A percentile compares a stretch with the other conserved stretches of the same genome.
These are phyloP conservation scores for Endomychus coccineus DNA, from an alignment of 2,888 invertebrate species.

Conservation along the genomic window DNA sequence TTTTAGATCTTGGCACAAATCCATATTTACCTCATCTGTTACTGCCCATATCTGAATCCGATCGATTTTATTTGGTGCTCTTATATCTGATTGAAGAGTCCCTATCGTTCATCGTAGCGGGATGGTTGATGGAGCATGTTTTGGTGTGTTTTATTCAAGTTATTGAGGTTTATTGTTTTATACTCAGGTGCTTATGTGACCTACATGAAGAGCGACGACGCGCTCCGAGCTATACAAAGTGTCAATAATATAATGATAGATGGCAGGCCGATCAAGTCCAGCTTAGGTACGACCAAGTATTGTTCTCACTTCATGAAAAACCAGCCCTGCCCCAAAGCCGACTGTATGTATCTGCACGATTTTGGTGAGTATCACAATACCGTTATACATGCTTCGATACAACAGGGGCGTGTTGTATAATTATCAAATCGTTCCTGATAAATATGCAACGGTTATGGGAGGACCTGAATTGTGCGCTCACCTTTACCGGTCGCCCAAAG, in stretches of 20 bases:
- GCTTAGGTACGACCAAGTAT: slow-evolving; percentile 98
- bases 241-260: slow-evolving; percentile 97
- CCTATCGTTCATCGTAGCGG: too few species aligned
- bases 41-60: too few species aligned
- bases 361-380: slow-evolving; percentile 58
- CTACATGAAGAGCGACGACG: slow-evolving; percentile 83
- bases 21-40: too few species aligned
- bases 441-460: slow-evolving; percentile 23
- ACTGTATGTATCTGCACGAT: slow-evolving; percentile 99
- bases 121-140: too few species aligned
- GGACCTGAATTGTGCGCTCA: too few species aligned
- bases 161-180: too few species aligned
- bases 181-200: slow-evolving; percentile 91
- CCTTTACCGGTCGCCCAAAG: too few species aligned
- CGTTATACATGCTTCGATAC: too few species aligned
- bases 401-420: not conserved
- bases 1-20: too few species aligned
- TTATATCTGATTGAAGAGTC: too few species aligned
- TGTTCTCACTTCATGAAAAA: slow-evolving; percentile 99
- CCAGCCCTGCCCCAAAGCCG: slow-evolving; percentile 93
- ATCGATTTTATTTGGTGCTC: too few species aligned
- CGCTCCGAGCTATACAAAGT: slow-evolving; percentile 91
- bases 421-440: slow-evolving; percentile 24
- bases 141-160: too few species aligned
- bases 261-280: slow-evolving; percentile 92